Evolutionary conservation across 37 sponge, comb jelly and placozoan species (phyloP), one percentile per base, ranked within the genome.

Genomic region (Cliona cf. orientalis): DNA sequence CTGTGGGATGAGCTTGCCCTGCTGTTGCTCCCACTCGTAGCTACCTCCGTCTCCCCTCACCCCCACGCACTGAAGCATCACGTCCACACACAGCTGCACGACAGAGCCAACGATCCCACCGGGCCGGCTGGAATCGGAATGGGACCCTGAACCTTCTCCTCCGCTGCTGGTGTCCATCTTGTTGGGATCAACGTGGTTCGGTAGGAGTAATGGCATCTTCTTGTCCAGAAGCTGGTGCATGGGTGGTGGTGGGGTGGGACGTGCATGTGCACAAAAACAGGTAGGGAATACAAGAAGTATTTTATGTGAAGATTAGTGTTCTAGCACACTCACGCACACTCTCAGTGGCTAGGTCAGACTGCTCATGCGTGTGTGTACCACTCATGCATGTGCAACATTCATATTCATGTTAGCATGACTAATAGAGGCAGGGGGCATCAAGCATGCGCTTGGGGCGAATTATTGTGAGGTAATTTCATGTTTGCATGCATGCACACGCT

Each of bases 221-320:
- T 41, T 19, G 31, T 78, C 78, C 78, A 78, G 42, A 6, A 78
- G 44, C 78, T 78, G 46, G 0, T 25, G 6, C 23, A 23, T 26
- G 55, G 19, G 19, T 21, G 19, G 19, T 53, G 19, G 17, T 21
- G 12, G 56, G 19, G 12, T 5, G 31, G 28, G 31, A 23, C 25
- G 6, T 31, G 28, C 62, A 6, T 31, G n/a, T 17, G 31, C 19
- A 6, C 62, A 6, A 61, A 61, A 61, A 6, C 62, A 61, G 6
- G n/a, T 31, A 31, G 6, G 31, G 28, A 61, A 17, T 61, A 61
- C 28, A 6, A 26, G 23, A 12, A 17, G 31, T 61, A 5, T 17
- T 12, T n/a, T n/a, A n/a, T n/a, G n/a, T n/a, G n/a, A n/a, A n/a
- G n/a, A n/a, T n/a, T n/a, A n/a, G n/a, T n/a, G n/a, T n/a, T n/a